Conservation (phyloP, 2,113 vertebrate species). For the Odocoileus virginianus region DNA sequence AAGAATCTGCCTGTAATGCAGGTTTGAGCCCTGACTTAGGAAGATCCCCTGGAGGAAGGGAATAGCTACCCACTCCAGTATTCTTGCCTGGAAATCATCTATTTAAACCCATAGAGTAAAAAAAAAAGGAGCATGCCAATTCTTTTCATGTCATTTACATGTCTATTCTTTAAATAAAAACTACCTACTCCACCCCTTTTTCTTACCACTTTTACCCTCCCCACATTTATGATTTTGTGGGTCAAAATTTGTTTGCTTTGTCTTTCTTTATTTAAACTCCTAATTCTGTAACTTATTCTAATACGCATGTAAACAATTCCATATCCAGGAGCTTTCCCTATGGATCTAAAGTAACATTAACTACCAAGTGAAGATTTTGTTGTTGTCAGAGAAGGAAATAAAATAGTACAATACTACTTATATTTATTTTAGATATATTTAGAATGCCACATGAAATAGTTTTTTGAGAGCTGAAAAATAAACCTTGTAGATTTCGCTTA, state of each 20-base stretch:
- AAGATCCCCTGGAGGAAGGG: background rate
- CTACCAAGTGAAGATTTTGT: background rate
- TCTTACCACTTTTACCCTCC: background rate
- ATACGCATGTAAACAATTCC: background rate
- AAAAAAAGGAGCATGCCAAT: background rate
- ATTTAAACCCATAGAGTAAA: background rate
- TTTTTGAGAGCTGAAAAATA: conserved; percentile 14
- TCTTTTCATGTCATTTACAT: background rate
- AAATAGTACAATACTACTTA: background rate
- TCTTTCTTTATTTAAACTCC: background rate
- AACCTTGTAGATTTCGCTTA: background rate
- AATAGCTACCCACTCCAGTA: background rate
- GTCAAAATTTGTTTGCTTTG: background rate
- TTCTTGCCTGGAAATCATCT: background rate
- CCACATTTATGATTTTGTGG: background rate
- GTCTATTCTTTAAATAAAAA: background rate
- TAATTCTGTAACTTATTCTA: background rate
- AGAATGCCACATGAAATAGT: background rate
- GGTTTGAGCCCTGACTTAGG: background rate
- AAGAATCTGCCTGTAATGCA: background rate
- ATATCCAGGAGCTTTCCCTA: background rate
- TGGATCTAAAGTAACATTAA: background rate
- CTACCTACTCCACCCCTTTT: background rate
- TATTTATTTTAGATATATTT: background rate
- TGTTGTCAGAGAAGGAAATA: background rate